A percentile compares a stretch with the other conserved stretches of the same genome.
These are phyloP conservation scores for Aradophagus sp. DNA, from an alignment of 1,140 invertebrate species.

Conservation along the genomic window DNA sequence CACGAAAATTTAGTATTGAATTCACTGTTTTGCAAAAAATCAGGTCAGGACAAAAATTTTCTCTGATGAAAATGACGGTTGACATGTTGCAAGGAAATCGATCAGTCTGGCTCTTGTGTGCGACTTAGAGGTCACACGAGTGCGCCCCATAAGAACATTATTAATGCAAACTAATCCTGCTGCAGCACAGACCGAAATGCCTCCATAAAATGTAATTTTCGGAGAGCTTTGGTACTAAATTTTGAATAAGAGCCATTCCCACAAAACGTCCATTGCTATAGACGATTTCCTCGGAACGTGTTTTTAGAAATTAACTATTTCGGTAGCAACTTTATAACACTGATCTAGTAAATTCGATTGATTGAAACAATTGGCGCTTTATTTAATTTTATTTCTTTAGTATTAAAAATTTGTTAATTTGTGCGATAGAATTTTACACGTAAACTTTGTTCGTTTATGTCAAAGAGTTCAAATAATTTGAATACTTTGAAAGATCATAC, in stretches of 20 bases:
- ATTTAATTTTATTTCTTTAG: too few relatives aligned
- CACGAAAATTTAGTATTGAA: too few relatives aligned
- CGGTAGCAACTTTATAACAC: constrained; percentile 40
- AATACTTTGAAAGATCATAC: too few relatives aligned
- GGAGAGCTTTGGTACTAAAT: constrained; percentile 65
- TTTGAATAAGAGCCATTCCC: constrained; percentile 61
- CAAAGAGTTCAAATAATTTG: too few relatives aligned
- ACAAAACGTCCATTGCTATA: constrained; percentile 61
- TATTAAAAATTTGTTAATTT: too few relatives aligned
- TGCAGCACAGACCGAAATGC: constrained; percentile 65
- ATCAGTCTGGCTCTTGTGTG: constrained; percentile 45
- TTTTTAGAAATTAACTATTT: constrained; percentile 49
- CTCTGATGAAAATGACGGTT: constrained; percentile 18
- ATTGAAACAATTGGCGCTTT: constrained; percentile 13
- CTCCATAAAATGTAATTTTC: constrained; percentile 71
- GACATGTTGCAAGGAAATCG: constrained; percentile 60
- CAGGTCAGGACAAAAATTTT: constrained; percentile 36
- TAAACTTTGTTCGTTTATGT: too few relatives aligned
- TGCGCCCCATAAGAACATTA: constrained; percentile 65
- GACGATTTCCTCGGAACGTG: constrained; percentile 32
- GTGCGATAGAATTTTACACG: too few relatives aligned
- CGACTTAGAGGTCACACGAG: constrained; percentile 62
- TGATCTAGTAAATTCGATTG: too few relatives aligned
- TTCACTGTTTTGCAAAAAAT: too few relatives aligned
- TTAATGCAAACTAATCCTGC: constrained; percentile 70